Base-by-base conservation (phyloP, 2,797 vertebrate genomes). In the Silurus aristotelis region DNA sequence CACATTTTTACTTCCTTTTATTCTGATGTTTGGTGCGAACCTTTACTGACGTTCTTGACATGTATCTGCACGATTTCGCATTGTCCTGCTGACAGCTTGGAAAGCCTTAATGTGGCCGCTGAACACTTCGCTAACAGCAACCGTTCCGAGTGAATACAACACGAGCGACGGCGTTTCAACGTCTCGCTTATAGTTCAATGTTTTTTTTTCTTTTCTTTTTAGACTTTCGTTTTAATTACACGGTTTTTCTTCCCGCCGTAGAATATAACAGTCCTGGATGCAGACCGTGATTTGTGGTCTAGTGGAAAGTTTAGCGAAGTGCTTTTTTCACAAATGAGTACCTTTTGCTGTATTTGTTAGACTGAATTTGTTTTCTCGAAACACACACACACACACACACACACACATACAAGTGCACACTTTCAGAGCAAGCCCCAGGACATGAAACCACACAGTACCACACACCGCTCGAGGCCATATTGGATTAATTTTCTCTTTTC, bases 391-490 rank as follows among this genome's bases (percentile, higher is more conserved):
- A 68, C 67, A 71, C 68, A 68, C 66, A 68, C n/a, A 25, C n/a
- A 67, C 25, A 66, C 15, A 38, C 17, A 55, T 48, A 58, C 20
- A 79, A 46, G 58, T 25, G 78, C 64, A 66, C 55, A 64, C 81
- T 70, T 73, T 83, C 60, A 72, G 73, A 79, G 77, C 73, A 80
- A 80, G 46, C 80, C 80, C 52, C 63, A 85, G 87, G 64, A 82
- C 84, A 85, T 88, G 75, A 82, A 85, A 90, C 91, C 93, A 92
- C 90, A 89, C 90, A 91, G 92, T 90, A 87, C 91, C 91, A 92
- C 88, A 88, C 87, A 90, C 89, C 89, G 89, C 93, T 92, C 88
- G 77, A 88, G 93, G 93, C 93, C 90, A 92, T 91, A 91, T 92
- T 94, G 92, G 68, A 86, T 83, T 87, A 80, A 52, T 78, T 87